These are phyloP conservation scores for Bolborhynchus lineola DNA, from an alignment of 2,113 vertebrate genomes.

Conservation along the genomic window DNA sequence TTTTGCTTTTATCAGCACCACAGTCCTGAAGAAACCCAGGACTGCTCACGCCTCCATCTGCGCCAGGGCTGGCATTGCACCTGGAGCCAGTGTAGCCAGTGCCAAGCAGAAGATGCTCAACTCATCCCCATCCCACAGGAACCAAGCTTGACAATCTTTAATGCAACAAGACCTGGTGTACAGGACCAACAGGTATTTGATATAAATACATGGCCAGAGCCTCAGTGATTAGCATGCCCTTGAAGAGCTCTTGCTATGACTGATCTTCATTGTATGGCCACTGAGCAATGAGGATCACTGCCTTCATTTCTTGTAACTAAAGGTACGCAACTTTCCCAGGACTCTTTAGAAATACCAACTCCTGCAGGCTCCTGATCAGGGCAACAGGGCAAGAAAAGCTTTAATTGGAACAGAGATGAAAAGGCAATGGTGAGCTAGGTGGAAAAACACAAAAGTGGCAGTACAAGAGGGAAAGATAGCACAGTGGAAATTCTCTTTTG, in stretches of 20 bases:
- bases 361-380: background rate
- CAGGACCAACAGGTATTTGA: background rate
- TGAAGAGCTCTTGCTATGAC: background rate
- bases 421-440: rapidly evolving
- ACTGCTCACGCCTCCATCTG: background rate
- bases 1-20: background rate
- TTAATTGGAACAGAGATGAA: background rate
- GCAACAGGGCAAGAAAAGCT: background rate
- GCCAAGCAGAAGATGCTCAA: background rate
- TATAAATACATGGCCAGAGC: rapidly evolving
- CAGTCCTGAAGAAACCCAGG: background rate
- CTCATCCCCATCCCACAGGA: background rate
- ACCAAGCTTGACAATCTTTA: background rate
- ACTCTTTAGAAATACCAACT: background rate
- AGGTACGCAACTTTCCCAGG: background rate
- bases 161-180: background rate
- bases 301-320: background rate
- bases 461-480: background rate
- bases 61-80: rapidly evolving
- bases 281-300: rapidly evolving
- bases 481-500: background rate
- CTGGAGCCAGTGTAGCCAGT: background rate
- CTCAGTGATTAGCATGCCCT: background rate
- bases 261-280: rapidly evolving
- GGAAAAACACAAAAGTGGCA: rapidly evolving